Percentiles rank a stretch among this genome's conserved stretches.
phyloP scores from a whole-genome alignment of 2,113 vertebrate genomes.

The Thamnophis sirtalis region DNA sequence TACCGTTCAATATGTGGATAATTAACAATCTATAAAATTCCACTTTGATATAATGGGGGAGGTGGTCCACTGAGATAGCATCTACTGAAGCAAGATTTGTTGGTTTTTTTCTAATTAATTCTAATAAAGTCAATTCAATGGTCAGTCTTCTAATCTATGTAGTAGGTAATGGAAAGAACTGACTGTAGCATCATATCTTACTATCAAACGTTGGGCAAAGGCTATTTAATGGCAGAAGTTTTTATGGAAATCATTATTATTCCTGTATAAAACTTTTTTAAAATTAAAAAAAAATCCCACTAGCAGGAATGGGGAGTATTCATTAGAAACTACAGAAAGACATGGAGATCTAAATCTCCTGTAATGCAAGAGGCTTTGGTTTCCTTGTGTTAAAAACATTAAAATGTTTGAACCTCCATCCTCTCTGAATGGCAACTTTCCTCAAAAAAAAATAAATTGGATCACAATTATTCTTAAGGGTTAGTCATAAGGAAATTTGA shows the following conservation, averaged over 20 bases:
- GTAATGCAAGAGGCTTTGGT: neutral
- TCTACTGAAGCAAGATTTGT: neutral
- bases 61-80: neutral
- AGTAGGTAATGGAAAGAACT: neutral
- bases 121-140: neutral
- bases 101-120: neutral
- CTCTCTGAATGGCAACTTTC: neutral
- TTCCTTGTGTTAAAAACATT: neutral
- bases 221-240: constrained; percentile 8
- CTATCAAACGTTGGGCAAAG: neutral
- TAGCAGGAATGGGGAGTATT: no score
- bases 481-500: neutral
- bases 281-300: neutral
- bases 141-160: constrained; percentile 28
- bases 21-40: constrained; percentile 50
- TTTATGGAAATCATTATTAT: neutral
- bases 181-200: neutral
- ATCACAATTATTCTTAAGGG: neutral
- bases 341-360: neutral
- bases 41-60: constrained; percentile 36
- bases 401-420: neutral
- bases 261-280: neutral
- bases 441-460: neutral
- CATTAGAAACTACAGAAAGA: neutral
- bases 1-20: constrained; percentile 38